These are phyloP conservation scores for Tragopan temminckii DNA, from an alignment of 2,797 vertebrate genomes.

Conservation along the genomic window DNA sequence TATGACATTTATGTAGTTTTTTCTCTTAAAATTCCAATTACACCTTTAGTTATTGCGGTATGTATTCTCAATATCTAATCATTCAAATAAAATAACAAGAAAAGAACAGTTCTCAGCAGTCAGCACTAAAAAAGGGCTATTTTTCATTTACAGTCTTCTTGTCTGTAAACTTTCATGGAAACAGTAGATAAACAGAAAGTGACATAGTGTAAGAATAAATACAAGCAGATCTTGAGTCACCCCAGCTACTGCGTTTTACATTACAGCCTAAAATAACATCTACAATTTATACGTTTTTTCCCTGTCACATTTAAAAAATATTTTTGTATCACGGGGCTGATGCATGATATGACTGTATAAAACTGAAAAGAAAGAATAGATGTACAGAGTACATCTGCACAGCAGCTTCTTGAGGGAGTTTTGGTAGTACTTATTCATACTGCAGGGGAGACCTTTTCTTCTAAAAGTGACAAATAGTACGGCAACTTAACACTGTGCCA, in stretches of 20 bases:
- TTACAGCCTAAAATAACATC: neutral
- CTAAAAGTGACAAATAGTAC: neutral
- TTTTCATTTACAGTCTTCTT: neutral
- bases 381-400: neutral
- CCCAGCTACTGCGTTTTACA: neutral
- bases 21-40: neutral
- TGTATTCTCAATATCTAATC: constrained; percentile 18
- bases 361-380: neutral
- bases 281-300: neutral
- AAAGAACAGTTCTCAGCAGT: neutral
- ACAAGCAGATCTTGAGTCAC: neutral
- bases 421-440: neutral
- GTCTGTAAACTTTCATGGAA: neutral
- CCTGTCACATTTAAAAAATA: neutral
- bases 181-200: constrained; percentile 11
- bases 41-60: neutral
- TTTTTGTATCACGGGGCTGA: neutral
- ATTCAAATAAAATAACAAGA: neutral
- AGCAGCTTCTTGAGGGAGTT: neutral
- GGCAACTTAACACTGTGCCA: neutral
- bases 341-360: neutral
- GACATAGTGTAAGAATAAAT: neutral
- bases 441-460: neutral
- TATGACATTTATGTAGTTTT: neutral
- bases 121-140: neutral